Evolutionary conservation across 2,888 invertebrate genomes (phyloP), one percentile per base, ranked within the genome.

Genomic region (Drosophila stalkeri): DNA sequence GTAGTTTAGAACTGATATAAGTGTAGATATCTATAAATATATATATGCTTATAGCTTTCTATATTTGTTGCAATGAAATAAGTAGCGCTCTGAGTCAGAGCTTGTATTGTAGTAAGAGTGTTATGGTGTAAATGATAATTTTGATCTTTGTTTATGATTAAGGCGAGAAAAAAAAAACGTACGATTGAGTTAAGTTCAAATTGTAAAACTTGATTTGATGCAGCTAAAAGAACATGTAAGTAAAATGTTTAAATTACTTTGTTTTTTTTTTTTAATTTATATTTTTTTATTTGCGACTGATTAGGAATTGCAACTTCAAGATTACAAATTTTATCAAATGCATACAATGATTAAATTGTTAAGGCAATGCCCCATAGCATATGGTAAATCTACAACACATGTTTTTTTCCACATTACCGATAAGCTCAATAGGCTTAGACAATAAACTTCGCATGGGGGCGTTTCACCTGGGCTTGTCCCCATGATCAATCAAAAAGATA

Each of bases 81-180:
- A 18, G 18, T 7, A 18, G 5, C 16, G 23, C 7, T 18, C 18
- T 51, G 33, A 51, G 33, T 18, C 49, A 51, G 12, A 18, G 33
- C 33, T 35, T 11, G 11, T 5, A 14, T 51, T 51, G 18, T 14
- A 35, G 51, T 35, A 33, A 51, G 9, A 31, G 11, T 49, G 49
- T 3, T 18, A 6, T 33, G 49, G 12, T 33, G 18, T 33, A 49
- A 33, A 12, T 49, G 7, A 6, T n/a, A 7, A 12, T 35, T 35
- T 51, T 51, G 51, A 51, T 51, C 51, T 12, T 33, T 51, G 51
- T 12, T 33, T 51, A 18, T 8, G 18, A 49, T 31, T 18, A 33
- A 49, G 7, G 6, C n/a, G n/a, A n/a, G n/a, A n/a, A n/a, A n/a
- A 11, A 11, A n/a, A n/a, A 31, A 27, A 27, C 16, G 1, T 46